A percentile compares a stretch with the other conserved stretches of the same genome.
Evolutionary conservation across 2,888 invertebrate species (phyloP).

Genomic region (Folsomia candida): DNA sequence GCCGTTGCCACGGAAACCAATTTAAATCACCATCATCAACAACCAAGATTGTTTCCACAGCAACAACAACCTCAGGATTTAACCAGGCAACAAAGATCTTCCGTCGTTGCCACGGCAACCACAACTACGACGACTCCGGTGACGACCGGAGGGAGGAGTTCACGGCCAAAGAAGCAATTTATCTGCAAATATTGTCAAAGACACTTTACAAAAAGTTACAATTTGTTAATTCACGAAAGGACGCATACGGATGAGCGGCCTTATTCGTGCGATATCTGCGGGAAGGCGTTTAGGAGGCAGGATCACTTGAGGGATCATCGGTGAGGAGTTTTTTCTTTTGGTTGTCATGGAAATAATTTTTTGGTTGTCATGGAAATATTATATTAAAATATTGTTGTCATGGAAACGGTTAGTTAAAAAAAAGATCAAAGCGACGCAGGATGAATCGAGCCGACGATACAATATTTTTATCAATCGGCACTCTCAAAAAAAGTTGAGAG

Average conservation of each 20-base stretch:
- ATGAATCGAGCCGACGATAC: too few species aligned
- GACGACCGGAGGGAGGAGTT: background rate
- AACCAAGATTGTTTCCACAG: background rate
- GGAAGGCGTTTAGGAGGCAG: conserved; percentile 94
- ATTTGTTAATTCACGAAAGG: conserved; percentile 40
- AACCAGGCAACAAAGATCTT: background rate
- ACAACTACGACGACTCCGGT: background rate
- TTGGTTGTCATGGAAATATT: too few species aligned
- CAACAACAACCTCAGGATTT: conserved; percentile 13
- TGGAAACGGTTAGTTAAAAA: too few species aligned
- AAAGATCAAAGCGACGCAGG: too few species aligned
- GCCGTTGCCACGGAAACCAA: conserved; percentile 12
- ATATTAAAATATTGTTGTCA: too few species aligned
- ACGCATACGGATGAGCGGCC: conserved; percentile 69
- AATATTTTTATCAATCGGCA: too few species aligned
- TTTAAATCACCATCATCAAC: background rate
- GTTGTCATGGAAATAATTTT: background rate
- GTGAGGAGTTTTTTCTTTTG: conserved; percentile 60
- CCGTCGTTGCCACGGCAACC: background rate
- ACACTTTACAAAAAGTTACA: conserved; percentile 38
- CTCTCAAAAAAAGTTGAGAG: too few species aligned
- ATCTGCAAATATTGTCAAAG: conserved; percentile 43
- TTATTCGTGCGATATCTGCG: conserved; percentile 92
- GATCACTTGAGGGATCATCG: conserved; percentile 92
- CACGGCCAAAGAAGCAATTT: conserved; percentile 37